Evolutionary conservation across 1,140 invertebrate species (phyloP).

Genomic region (Sesamia nonagrioides): DNA sequence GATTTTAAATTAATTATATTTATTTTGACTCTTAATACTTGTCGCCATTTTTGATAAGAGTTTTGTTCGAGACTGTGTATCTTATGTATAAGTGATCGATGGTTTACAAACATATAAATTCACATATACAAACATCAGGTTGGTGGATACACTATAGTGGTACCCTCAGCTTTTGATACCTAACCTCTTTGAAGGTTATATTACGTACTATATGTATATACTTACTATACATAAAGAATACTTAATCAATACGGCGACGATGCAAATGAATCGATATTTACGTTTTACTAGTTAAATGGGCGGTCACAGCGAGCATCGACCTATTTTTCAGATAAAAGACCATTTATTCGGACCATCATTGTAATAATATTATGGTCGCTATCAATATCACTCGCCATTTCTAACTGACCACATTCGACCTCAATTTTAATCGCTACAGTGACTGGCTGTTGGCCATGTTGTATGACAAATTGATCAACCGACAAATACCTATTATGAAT

Average conservation of each 20-base stretch:
- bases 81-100: too few species aligned
- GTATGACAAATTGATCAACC: background rate
- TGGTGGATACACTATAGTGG: too few species aligned
- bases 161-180: too few species aligned
- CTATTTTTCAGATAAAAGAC: slow-evolving; percentile 11
- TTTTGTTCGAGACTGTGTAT: too few species aligned
- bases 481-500: background rate
- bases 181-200: too few species aligned
- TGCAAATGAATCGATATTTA: background rate
- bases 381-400: slow-evolving; percentile 27
- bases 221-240: too few species aligned
- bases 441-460: background rate
- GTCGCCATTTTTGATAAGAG: too few species aligned
- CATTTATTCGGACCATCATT: slow-evolving; percentile 13
- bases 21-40: too few species aligned
- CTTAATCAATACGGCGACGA: background rate
- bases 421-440: slow-evolving; percentile 39
- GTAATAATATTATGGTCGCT: background rate
- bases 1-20: too few species aligned
- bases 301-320: background rate
- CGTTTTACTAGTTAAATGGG: background rate
- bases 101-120: too few species aligned
- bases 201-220: too few species aligned
- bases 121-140: too few species aligned
- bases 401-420: slow-evolving; percentile 32